Conservation (phyloP, 2,797 vertebrate genomes). For the Anableps anableps region DNA sequence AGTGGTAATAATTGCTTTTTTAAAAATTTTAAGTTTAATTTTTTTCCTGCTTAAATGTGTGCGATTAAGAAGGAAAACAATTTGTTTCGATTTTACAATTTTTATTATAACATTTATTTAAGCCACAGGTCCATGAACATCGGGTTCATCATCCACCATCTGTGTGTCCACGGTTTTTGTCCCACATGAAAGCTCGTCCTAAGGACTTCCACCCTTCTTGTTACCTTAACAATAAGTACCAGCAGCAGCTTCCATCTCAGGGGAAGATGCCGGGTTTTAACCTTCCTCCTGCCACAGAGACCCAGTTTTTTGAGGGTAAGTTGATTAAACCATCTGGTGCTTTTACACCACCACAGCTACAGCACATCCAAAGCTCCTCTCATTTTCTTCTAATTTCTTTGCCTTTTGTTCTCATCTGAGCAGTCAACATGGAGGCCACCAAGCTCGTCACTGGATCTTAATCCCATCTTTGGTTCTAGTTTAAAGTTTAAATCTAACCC, state of each 20-base stretch:
- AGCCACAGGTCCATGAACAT: conserved; percentile 45
- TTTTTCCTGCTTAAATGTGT: neutral
- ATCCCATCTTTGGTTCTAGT: conserved; percentile 53
- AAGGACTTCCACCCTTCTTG: conserved; percentile 45
- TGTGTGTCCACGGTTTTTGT: conserved; percentile 74
- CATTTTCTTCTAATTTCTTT: conserved; percentile 42
- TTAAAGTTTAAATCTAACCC: conserved; percentile 50
- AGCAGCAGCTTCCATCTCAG: conserved; percentile 41
- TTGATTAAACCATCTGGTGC: conserved; percentile 49
- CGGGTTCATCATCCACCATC: conserved; percentile 9
- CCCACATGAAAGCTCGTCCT: conserved; percentile 75
- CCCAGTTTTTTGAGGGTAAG: conserved; percentile 59
- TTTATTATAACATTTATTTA: neutral
- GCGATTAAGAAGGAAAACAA: neutral
- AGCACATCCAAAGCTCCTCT: conserved; percentile 45
- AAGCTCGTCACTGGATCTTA: conserved; percentile 50
- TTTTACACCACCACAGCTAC: conserved; percentile 44
- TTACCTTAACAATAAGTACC: conserved; percentile 45
- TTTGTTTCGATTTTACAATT: neutral
- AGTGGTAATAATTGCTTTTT: neutral
- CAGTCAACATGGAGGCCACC: conserved; percentile 49
- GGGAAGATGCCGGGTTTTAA: conserved; percentile 17
- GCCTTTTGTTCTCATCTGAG: conserved; percentile 30
- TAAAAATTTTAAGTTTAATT: neutral
- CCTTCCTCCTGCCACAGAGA: conserved; percentile 29